Conservation (phyloP, 1,140 invertebrate genomes). For the Eueides isabella region DNA sequence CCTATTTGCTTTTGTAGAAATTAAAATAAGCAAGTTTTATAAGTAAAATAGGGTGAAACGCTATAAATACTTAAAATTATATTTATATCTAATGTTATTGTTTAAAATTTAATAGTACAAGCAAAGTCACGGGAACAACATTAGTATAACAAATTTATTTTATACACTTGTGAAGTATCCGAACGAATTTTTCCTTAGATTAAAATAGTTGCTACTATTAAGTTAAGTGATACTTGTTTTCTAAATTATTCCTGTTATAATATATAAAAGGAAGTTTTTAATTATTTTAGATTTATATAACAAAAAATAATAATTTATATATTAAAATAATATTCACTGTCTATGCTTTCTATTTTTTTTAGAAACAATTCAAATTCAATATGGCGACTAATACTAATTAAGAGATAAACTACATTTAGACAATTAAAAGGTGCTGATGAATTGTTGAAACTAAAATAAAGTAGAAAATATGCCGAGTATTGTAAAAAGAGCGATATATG, state of each 20-base stretch:
- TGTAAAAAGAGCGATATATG: not conserved
- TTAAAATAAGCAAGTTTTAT: no score
- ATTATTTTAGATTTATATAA: not conserved
- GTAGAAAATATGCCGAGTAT: not conserved
- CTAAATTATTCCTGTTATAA: not conserved
- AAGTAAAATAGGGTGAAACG: not conserved
- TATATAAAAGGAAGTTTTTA: not conserved
- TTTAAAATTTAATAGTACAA: not conserved
- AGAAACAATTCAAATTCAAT: not conserved
- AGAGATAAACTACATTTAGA: not conserved
- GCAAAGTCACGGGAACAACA: not conserved
- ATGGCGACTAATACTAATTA: not conserved
- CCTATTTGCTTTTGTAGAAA: no score
- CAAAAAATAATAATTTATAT: not conserved
- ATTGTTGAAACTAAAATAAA: not conserved
- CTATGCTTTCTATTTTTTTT: not conserved
- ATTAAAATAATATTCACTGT: not conserved
- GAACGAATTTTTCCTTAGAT: not conserved
- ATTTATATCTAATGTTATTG: not conserved
- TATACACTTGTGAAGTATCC: not conserved
- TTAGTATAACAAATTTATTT: not conserved
- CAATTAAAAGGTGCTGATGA: not conserved
- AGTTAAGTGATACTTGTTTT: not conserved
- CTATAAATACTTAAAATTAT: not conserved
- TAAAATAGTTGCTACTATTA: not conserved